phyloP scores from a whole-genome alignment of 2,797 vertebrate genomes.

The Chaenodraco wilsoni region DNA sequence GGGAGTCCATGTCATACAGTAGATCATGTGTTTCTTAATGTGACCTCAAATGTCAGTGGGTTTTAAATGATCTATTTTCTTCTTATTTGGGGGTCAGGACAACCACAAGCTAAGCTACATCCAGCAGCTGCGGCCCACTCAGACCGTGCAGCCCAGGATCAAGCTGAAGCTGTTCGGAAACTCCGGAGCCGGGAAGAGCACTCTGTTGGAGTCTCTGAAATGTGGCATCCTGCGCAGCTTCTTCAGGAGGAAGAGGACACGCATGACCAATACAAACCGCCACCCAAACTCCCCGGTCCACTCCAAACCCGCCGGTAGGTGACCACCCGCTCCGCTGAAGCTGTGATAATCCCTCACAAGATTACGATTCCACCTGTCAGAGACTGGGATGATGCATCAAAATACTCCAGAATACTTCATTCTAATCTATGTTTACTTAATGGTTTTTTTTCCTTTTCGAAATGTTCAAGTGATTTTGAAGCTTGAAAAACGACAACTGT shows the following conservation, averaged over 20 bases:
- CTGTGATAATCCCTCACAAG: constrained; percentile 18
- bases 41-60: constrained; percentile 6
- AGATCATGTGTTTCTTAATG: background rate
- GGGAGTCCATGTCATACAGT: background rate
- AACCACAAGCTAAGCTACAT: constrained; percentile 90
- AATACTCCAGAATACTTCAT: background rate
- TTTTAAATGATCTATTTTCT: constrained; percentile 8
- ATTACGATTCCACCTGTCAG: constrained; percentile 19
- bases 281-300: constrained; percentile 92
- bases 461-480: background rate
- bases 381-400: background rate
- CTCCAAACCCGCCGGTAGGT: constrained; percentile 91
- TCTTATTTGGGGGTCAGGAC: constrained; percentile 81
- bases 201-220: constrained; percentile 94
- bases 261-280: constrained; percentile 86
- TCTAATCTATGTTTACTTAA: background rate
- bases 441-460: background rate
- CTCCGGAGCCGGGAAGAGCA: constrained; percentile 90
- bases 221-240: constrained; percentile 96
- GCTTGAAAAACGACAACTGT: background rate
- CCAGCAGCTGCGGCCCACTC: constrained; percentile 92
- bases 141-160: constrained; percentile 89
- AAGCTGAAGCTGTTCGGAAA: constrained; percentile 96
- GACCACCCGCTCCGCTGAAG: constrained; percentile 5
- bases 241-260: constrained; percentile 91